Percentiles rank a stretch among this genome's conserved stretches.
Conservation (phyloP, 2,797 vertebrate genomes). For the Furcifer pardalis region DNA sequence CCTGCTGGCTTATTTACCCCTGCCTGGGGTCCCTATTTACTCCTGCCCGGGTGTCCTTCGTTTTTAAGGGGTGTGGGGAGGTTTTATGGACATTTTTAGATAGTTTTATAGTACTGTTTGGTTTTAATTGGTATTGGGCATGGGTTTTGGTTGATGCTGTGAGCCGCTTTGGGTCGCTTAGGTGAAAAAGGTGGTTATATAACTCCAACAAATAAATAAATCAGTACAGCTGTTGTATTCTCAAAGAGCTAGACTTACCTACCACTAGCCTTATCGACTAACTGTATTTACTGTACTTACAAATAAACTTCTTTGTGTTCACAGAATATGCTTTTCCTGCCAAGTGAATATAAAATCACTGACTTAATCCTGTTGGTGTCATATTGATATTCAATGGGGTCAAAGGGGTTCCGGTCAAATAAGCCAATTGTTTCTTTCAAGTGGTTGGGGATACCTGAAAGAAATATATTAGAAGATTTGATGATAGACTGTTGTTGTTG, state of each 20-base stretch:
- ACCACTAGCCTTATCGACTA: neutral
- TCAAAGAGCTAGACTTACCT: neutral
- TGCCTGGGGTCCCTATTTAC: no score
- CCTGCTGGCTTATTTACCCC: no score
- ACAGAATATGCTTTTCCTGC: neutral
- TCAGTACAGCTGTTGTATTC: neutral
- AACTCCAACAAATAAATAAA: no score
- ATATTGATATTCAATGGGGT: neutral
- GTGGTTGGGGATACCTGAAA: neutral
- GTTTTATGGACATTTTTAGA: no score
- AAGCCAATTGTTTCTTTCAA: neutral
- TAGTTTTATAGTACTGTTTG: no score
- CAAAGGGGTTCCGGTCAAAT: neutral
- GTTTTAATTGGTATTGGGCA: no score
- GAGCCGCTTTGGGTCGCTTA: no score
- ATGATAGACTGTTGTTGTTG: neutral
- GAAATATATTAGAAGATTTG: neutral
- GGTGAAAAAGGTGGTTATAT: no score
- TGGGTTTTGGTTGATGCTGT: no score
- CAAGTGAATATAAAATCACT: neutral
- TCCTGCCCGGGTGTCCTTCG: no score
- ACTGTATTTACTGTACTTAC: neutral
- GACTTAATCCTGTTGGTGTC: neutral
- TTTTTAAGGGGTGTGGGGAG: no score
- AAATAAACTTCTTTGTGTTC: neutral